Percentiles rank a stretch among this genome's conserved stretches.
Evolutionary conservation across 2,113 vertebrate species (phyloP).

Genomic region (Sander vitreus): DNA sequence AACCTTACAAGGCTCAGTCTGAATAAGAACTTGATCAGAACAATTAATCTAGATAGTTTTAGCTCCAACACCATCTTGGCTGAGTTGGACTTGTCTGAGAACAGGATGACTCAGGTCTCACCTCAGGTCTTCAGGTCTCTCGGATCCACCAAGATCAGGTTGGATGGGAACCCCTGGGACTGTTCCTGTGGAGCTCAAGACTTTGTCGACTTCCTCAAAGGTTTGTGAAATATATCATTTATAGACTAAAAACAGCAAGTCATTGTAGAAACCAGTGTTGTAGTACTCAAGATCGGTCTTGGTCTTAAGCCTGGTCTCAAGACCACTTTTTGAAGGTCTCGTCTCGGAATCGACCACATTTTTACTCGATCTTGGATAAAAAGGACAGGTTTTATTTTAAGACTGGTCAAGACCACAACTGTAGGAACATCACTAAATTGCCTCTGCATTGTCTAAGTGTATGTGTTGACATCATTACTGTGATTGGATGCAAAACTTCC

Average conservation of each 20-base stretch:
- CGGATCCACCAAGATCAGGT: constrained; percentile 49
- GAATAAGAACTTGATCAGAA: constrained; percentile 70
- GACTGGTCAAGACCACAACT: no score
- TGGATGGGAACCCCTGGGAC: constrained; percentile 82
- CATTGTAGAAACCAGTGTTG: not conserved
- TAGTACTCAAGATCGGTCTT: no score
- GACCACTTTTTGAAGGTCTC: no score
- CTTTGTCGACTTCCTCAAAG: constrained; percentile 75
- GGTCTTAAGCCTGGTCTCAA: no score
- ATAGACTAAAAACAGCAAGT: no score
- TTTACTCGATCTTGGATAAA: no score
- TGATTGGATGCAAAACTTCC: no score
- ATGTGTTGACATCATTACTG: no score
- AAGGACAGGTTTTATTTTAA: no score
- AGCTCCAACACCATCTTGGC: constrained; percentile 43
- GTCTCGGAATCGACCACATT: no score
- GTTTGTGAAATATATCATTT: constrained; percentile 48
- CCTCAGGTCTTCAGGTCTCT: constrained; percentile 62
- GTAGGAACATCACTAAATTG: no score
- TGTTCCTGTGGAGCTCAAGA: constrained; percentile 78
- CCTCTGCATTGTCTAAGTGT: no score
- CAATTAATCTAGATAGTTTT: constrained; percentile 61
- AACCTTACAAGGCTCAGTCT: constrained; percentile 69
- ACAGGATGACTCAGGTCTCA: constrained; percentile 71
- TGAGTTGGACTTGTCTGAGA: constrained; percentile 80